Base-by-base conservation (phyloP, 2,113 vertebrate species). In the Arothron firmamentum region DNA sequence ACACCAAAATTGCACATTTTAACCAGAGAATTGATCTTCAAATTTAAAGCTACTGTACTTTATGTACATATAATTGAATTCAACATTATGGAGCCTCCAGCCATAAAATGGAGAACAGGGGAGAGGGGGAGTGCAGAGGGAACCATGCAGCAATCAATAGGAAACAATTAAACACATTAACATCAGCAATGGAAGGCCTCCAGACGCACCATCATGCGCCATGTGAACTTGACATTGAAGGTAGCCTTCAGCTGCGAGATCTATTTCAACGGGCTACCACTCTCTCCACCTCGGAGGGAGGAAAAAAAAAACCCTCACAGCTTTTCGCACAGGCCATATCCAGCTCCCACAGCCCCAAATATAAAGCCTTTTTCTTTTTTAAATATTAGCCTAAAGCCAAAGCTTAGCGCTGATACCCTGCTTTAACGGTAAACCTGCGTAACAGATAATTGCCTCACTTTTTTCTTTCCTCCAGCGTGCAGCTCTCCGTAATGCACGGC, bases 91-190 rank as follows among this genome's bases (percentile, higher is more conserved):
- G 75, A 83, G 83, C 86, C 86, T 87, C 43, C 62, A 82, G 86
- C 74, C 83, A 88, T 89, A 87, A 88, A 84, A 67, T 4, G 65
- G 64, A 53, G 53, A 67, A 68, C 67, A 63, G 72, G 69, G 64
- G 71, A 78, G 67, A 78, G 13, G 71, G 70, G 45, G 7, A n/a
- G 45, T 47, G 16, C 15, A 17, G 45, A 72, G 80, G 66, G 77
- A 82, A 87, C 79, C 87, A 72, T 84, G 67, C 70, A 67, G 76
- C 79, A 79, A 91, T 92, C 90, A 88, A 92, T 90, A 87, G 60
- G 60, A 88, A 86, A 88, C 89, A 89, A 92, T 90, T 91, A 91
- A 90, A 89, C 81, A 88, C 86, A 89, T 90, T 88, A 90, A 88
- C 88, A 87, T 86, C 84, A 87, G 80, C 83, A 72, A 74, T 77